phyloP scores from a whole-genome alignment of 2,888 invertebrate species.

The Ornithoptera alexandrae region DNA sequence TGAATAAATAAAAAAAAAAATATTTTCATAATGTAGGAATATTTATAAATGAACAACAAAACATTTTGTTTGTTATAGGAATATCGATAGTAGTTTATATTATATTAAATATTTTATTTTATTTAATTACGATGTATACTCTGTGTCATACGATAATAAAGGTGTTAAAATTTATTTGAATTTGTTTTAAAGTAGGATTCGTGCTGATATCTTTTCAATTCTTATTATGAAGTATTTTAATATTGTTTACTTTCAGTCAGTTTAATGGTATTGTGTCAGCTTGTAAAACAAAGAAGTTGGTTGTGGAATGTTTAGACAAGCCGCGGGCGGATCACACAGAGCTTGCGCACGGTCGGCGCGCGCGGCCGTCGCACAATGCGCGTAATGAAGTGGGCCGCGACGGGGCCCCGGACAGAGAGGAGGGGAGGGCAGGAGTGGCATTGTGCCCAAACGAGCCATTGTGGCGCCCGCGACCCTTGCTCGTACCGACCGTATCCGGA shows the following conservation, averaged over 20 bases:
- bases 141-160: background rate
- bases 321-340: slow-evolving; percentile 61
- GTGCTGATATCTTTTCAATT: background rate
- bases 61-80: no score
- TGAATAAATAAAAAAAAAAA: no score
- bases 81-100: no score
- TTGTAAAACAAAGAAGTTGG: slow-evolving; percentile 33
- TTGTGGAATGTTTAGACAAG: slow-evolving; percentile 53
- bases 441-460: slow-evolving; percentile 76
- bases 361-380: slow-evolving; percentile 68
- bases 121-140: no score
- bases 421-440: slow-evolving; percentile 56
- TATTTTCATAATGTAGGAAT: no score
- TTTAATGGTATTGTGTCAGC: background rate
- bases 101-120: no score
- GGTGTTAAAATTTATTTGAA: background rate
- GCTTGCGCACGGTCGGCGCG: slow-evolving; percentile 45
- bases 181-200: background rate
- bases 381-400: slow-evolving; percentile 79
- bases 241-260: background rate
- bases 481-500: slow-evolving; percentile 19
- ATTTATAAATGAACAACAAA: no score
- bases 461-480: slow-evolving; percentile 60
- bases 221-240: background rate
- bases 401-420: slow-evolving; percentile 54